phyloP scores from a whole-genome alignment of 35 echinoderm and acorn worm genomes.

The Eucidaris tribuloides region DNA sequence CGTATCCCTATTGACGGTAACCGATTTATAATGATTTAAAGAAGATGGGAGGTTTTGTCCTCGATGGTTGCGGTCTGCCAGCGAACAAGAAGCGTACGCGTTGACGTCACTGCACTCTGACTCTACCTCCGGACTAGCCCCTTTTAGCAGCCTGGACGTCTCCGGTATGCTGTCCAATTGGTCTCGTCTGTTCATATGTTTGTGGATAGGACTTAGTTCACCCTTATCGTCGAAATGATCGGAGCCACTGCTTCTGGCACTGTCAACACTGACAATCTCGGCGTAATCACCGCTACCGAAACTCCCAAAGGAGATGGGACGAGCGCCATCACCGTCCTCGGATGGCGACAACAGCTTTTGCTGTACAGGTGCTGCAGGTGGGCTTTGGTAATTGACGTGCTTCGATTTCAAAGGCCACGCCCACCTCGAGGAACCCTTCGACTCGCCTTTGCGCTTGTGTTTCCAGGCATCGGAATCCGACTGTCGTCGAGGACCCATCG shows the following conservation, averaged over 20 bases:
- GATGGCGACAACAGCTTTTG: neutral
- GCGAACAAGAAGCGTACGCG: neutral
- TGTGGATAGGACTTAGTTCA: neutral
- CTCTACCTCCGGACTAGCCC: too few relatives aligned
- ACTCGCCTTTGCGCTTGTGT: neutral
- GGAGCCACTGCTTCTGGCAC: neutral
- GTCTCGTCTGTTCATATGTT: neutral
- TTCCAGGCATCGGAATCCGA: neutral
- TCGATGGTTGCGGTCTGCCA: neutral
- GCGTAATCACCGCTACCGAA: conserved; percentile 9
- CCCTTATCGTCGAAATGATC: neutral
- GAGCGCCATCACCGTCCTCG: neutral
- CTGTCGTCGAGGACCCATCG: neutral
- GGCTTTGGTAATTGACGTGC: too few relatives aligned
- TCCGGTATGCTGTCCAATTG: conserved; percentile 1
- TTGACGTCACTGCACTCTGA: neutral
- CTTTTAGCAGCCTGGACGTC: too few relatives aligned
- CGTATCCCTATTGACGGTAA: neutral
- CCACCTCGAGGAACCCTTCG: neutral
- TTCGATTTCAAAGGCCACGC: too few relatives aligned
- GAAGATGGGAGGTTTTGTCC: too few relatives aligned
- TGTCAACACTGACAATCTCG: neutral
- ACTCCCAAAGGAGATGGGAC: neutral
- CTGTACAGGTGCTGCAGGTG: too few relatives aligned
- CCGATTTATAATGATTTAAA: too few relatives aligned